A percentile compares a stretch with the other conserved stretches of the same genome.
These are phyloP conservation scores for Podarcis cretensis DNA, from an alignment of 2,113 vertebrate species.

Conservation along the genomic window DNA sequence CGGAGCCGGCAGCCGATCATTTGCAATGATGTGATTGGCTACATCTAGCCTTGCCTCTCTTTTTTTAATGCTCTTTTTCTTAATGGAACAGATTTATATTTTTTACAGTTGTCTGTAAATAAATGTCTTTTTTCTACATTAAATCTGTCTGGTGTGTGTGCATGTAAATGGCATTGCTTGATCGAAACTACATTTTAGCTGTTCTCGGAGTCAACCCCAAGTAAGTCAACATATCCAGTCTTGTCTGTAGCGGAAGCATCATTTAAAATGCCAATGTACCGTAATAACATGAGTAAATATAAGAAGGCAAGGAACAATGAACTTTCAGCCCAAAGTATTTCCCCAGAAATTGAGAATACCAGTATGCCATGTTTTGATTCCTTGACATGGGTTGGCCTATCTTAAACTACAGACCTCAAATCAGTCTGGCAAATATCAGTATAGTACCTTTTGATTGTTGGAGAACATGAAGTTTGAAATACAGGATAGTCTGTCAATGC, in stretches of 20 bases:
- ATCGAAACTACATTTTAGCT: background rate
- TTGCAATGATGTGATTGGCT: conserved; percentile 92
- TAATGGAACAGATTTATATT: background rate
- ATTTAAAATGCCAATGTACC: background rate
- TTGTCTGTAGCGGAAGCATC: background rate
- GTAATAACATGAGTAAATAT: background rate
- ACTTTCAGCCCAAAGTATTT: background rate
- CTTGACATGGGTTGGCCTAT: background rate
- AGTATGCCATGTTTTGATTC: background rate
- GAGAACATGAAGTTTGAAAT: background rate
- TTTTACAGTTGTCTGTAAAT: conserved; percentile 21
- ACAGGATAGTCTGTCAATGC: background rate
- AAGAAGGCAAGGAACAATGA: background rate
- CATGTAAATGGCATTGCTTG: background rate
- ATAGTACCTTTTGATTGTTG: background rate
- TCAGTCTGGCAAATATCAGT: background rate
- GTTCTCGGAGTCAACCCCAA: background rate
- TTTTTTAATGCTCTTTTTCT: background rate
- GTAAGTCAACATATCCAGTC: background rate
- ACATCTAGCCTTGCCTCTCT: conserved; percentile 78
- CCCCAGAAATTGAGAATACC: background rate
- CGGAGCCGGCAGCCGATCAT: conserved; percentile 97
- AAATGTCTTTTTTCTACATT: conserved; percentile 12
- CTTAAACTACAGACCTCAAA: background rate
- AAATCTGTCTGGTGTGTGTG: background rate